Evolutionary conservation across 2,888 invertebrate species (phyloP).

Genomic region (Nineta flava): DNA sequence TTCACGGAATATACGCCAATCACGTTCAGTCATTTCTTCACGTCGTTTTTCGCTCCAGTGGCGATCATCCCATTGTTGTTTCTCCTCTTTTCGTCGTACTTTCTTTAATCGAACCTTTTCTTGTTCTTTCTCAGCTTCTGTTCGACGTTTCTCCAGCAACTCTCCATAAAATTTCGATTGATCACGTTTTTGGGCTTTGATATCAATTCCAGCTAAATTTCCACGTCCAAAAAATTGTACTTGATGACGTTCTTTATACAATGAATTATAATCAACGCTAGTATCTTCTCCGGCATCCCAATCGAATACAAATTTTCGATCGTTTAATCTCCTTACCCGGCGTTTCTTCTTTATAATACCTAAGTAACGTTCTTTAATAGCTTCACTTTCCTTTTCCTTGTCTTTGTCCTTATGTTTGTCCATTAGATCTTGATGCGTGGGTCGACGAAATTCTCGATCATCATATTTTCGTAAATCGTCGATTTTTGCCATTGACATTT

Average conservation of each 20-base stretch:
- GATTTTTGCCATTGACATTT: slow-evolving; percentile 11
- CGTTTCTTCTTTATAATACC: slow-evolving; percentile 88
- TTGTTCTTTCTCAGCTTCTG: slow-evolving; percentile 92
- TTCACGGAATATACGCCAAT: slow-evolving; percentile 99
- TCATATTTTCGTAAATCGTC: slow-evolving; percentile 22
- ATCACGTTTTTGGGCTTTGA: slow-evolving; percentile 88
- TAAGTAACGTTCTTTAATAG: slow-evolving; percentile 88
- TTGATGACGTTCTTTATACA: slow-evolving; percentile 94
- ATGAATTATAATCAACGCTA: slow-evolving; percentile 88
- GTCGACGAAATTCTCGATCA: slow-evolving; percentile 24
- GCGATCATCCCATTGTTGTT: slow-evolving; percentile 96
- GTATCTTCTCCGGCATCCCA: slow-evolving; percentile 99
- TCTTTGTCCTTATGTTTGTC: slow-evolving; percentile 54
- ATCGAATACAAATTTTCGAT: slow-evolving; percentile 98
- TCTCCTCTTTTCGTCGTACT: slow-evolving; percentile 88
- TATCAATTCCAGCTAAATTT: slow-evolving; percentile 95
- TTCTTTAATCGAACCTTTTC: slow-evolving; percentile 86
- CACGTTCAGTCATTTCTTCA: slow-evolving; percentile 95
- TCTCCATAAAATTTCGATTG: slow-evolving; percentile 96
- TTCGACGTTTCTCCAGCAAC: slow-evolving; percentile 82
- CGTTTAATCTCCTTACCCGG: slow-evolving; percentile 83
- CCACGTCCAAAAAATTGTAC: slow-evolving; percentile 97
- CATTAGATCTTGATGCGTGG: slow-evolving; percentile 29
- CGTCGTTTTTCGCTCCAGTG: slow-evolving; percentile 95
- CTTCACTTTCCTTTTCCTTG: slow-evolving; percentile 84